Evolutionary conservation across 2,888 invertebrate genomes (phyloP).

Genomic region (Sinhomidia bicolor): DNA sequence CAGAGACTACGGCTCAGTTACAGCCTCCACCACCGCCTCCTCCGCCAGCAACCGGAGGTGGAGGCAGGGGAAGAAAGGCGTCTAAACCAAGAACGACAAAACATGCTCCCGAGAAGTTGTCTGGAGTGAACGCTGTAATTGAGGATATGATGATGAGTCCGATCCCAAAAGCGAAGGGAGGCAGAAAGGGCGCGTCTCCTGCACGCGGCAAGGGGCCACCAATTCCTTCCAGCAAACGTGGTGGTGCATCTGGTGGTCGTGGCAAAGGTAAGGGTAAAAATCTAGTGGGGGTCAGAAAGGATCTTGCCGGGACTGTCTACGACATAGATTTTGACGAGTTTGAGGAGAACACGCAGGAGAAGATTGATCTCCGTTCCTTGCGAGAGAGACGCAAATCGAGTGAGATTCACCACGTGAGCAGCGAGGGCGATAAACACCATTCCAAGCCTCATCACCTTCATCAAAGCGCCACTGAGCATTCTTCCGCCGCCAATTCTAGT

Average conservation of each 20-base stretch:
- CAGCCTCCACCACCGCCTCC: not conserved
- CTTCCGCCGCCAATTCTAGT: slow-evolving; percentile 48
- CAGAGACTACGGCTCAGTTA: slow-evolving; percentile 23
- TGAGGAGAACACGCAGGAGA: slow-evolving; percentile 85
- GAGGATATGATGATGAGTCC: slow-evolving; percentile 65
- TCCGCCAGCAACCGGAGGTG: slow-evolving; percentile 71
- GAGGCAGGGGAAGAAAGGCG: slow-evolving; percentile 76
- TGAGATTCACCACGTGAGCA: slow-evolving; percentile 73
- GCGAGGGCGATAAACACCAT: slow-evolving; percentile 12
- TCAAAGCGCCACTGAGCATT: not conserved
- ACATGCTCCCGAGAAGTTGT: slow-evolving; percentile 59
- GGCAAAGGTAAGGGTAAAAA: slow-evolving; percentile 83
- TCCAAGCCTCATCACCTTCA: too few relatives aligned
- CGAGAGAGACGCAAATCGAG: slow-evolving; percentile 79
- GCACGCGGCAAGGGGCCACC: slow-evolving; percentile 65
- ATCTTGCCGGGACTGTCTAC: slow-evolving; percentile 88
- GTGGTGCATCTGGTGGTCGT: slow-evolving; percentile 82
- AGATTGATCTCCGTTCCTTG: slow-evolving; percentile 79
- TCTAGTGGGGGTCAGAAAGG: slow-evolving; percentile 78
- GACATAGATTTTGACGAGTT: slow-evolving; percentile 93
- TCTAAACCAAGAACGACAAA: slow-evolving; percentile 45
- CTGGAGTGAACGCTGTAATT: slow-evolving; percentile 67
- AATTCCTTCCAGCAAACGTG: slow-evolving; percentile 36
- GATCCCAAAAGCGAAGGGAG: slow-evolving; percentile 55
- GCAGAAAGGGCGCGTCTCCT: slow-evolving; percentile 71